Conservation (phyloP, 2,797 vertebrate species). For the Hozukius guyotensis region DNA sequence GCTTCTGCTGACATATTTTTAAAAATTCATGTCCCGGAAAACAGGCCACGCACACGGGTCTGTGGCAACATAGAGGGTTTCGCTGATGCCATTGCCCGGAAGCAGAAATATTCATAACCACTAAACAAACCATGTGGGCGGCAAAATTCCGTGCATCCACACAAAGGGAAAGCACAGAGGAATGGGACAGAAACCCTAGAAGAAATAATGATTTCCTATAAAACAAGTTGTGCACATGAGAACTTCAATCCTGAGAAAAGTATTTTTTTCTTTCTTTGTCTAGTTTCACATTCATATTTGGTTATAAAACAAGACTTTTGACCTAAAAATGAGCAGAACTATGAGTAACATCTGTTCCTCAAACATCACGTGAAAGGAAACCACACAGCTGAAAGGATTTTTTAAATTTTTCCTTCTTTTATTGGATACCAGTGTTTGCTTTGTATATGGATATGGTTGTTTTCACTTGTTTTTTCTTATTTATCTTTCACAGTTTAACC, state of each 20-base stretch:
- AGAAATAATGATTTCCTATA: background rate
- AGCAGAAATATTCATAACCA: slow-evolving; percentile 29
- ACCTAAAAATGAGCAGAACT: background rate
- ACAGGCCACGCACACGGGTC: slow-evolving; percentile 7
- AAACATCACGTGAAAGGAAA: slow-evolving; percentile 3
- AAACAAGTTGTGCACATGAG: background rate
- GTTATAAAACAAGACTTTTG: background rate
- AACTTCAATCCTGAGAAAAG: background rate
- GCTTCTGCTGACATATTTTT: slow-evolving; percentile 50
- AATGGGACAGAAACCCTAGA: background rate
- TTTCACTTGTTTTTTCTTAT: background rate
- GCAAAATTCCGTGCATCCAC: background rate
- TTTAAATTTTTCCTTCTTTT: slow-evolving; percentile 50
- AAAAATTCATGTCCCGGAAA: slow-evolving; percentile 63
- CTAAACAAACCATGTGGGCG: slow-evolving; percentile 1
- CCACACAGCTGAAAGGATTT: slow-evolving; percentile 13
- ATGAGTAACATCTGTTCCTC: background rate
- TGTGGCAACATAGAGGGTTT: slow-evolving; percentile 6
- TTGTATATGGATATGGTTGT: slow-evolving; percentile 32
- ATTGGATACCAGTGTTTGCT: slow-evolving; percentile 55
- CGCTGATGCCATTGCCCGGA: background rate
- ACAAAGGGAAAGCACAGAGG: background rate
- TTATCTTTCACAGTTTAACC: slow-evolving; percentile 43
- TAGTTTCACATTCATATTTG: background rate
- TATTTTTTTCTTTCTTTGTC: background rate